Evolutionary conservation across 2,113 vertebrate species (phyloP), one percentile per base, ranked within the genome.

Genomic region (Camelus bactrianus): DNA sequence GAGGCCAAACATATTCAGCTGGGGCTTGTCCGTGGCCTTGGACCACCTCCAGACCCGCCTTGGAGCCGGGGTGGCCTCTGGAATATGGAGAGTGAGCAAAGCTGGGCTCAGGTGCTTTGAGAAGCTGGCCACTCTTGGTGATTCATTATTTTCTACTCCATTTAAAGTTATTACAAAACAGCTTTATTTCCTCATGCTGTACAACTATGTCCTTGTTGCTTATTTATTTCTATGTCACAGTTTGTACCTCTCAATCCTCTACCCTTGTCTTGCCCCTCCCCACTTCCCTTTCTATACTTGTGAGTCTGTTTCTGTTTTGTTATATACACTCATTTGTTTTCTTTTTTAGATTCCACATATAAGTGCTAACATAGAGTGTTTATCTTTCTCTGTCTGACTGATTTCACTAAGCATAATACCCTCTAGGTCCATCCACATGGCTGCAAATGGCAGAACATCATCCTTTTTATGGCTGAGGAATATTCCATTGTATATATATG

Each of bases 1-100:
- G 62, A 64, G 35, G 24, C 46, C 35, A 72, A 19, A 0, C 6
- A 54, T 72, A 5, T n/a, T 7, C 7, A 0, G 0, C 2, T 14
- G 26, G 46, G 77, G 11, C 7, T 56, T 64, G 15, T 48, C 26
- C 3, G 6, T 70, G 72, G 26, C 46, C 26, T 82, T 42, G 60
- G 54, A 12, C n/a, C 42, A 93, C 28, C 22, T 83, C 42, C 8
- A 58, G n/a, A n/a, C 46, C 19, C 2, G 1, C 32, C 77, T 32
- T 35, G 10, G 42, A 35, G 22, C 46, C 56, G 50, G 28, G 48
- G 46, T 15, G 38, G 10, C 4, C 24, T 22, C 11, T 17, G 17
- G 58, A 65, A 42, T 52, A 12, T n/a, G 30, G 48, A 58, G 26
- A 35, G 42, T 79, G 46, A 67, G 46, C 28, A 77, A 62, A 90